phyloP scores from a whole-genome alignment of 2,888 invertebrate genomes.

The Lasioglossum pauxillum region DNA sequence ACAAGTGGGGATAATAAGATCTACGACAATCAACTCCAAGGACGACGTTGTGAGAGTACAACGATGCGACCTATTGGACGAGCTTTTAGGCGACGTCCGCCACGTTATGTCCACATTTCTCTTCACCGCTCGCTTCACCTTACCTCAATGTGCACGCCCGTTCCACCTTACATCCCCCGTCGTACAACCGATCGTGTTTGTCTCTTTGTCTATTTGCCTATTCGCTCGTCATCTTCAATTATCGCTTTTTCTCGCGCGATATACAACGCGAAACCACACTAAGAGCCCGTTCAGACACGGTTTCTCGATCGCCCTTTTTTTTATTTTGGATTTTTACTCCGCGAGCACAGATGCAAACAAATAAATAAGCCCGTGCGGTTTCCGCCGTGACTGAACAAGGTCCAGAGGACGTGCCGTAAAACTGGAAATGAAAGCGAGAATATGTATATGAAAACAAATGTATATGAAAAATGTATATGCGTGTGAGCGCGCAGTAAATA shows the following conservation, averaged over 20 bases:
- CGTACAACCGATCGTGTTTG: slow-evolving; percentile 1
- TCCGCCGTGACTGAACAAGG: too few species aligned
- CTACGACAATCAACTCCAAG: slow-evolving; percentile 82
- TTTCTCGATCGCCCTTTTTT: too few species aligned
- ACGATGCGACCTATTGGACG: slow-evolving; percentile 76
- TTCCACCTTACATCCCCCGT: neutral
- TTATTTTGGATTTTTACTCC: too few species aligned
- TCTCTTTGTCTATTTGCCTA: neutral
- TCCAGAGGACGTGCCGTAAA: neutral
- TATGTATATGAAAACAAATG: too few species aligned
- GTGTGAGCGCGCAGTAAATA: neutral
- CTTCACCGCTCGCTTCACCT: slow-evolving; percentile 30
- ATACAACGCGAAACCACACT: neutral
- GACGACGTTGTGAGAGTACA: slow-evolving; percentile 65
- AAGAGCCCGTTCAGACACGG: too few species aligned
- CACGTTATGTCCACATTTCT: slow-evolving; percentile 78
- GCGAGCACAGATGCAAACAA: too few species aligned
- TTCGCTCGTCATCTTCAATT: neutral
- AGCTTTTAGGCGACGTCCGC: slow-evolving; percentile 78
- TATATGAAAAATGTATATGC: too few species aligned
- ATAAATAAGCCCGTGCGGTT: too few species aligned
- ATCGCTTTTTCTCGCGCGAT: neutral
- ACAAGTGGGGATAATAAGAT: slow-evolving; percentile 82
- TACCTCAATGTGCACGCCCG: slow-evolving; percentile 6
- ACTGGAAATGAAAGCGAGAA: neutral